These are phyloP conservation scores for Stegodyphus dumicola DNA, from an alignment of 1,140 invertebrate genomes.

Conservation along the genomic window DNA sequence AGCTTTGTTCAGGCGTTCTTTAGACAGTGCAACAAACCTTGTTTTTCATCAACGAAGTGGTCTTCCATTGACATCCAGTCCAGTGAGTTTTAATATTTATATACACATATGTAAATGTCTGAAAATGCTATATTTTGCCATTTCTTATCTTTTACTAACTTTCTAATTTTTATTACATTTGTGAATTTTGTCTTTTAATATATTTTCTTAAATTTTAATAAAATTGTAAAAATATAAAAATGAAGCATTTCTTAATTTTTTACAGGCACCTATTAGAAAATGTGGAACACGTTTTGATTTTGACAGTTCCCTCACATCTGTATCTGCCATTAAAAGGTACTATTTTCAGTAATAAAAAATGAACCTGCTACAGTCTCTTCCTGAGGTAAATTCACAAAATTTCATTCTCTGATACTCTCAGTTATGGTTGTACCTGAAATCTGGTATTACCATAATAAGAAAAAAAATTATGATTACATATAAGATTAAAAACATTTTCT, in stretches of 20 bases:
- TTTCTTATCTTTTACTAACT: too few species aligned
- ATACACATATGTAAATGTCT: background rate
- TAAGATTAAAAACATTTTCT: too few species aligned
- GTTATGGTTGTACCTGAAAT: background rate
- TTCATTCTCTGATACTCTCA: conserved; percentile 1
- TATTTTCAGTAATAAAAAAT: conserved; percentile 51
- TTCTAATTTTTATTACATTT: too few species aligned
- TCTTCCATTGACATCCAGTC: conserved; percentile 87
- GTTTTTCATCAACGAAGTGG: conserved; percentile 86
- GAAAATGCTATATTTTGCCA: background rate
- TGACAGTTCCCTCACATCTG: conserved; percentile 82
- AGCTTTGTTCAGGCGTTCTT: conserved; percentile 78
- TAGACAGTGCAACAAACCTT: conserved; percentile 84
- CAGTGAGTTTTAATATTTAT: conserved; percentile 68
- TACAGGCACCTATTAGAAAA: conserved; percentile 78
- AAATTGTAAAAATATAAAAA: background rate
- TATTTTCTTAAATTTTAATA: background rate
- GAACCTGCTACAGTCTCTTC: conserved; percentile 10
- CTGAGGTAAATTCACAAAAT: conserved; percentile 17
- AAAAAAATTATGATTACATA: too few species aligned
- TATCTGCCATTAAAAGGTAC: conserved; percentile 85
- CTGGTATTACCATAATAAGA: background rate
- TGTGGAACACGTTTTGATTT: conserved; percentile 83
- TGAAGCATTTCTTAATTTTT: conserved; percentile 6
- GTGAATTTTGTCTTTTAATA: too few species aligned